A percentile compares a stretch with the other conserved stretches of the same genome.
These are phyloP conservation scores for Babyrousa celebensis DNA, from an alignment of 2,797 vertebrate species.

Conservation along the genomic window DNA sequence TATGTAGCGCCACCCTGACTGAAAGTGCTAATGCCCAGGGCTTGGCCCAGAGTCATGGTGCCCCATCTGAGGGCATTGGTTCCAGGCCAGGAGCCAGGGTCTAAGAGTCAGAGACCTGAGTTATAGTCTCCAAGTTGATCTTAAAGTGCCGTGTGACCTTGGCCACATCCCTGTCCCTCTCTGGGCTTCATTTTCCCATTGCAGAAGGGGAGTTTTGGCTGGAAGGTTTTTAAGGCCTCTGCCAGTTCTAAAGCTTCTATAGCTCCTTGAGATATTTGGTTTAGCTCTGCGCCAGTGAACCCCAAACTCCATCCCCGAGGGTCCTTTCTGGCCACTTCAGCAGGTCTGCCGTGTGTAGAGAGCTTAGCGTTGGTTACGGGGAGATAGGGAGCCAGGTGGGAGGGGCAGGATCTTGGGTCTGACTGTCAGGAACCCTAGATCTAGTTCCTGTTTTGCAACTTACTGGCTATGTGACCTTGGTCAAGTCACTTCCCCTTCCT, in stretches of 20 bases:
- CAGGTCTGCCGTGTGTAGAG: background rate
- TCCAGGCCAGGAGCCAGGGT: background rate
- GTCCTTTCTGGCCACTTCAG: background rate
- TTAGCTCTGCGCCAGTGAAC: background rate
- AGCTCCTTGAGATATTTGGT: background rate
- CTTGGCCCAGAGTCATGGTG: fast-evolving
- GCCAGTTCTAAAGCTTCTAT: background rate
- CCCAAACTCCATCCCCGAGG: background rate
- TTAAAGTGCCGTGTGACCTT: background rate
- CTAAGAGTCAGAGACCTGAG: background rate
- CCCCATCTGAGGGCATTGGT: background rate
- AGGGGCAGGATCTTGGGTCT: background rate
- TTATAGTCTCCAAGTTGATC: background rate
- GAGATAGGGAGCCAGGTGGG: no score
- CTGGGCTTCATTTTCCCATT: background rate
- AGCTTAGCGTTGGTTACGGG: background rate
- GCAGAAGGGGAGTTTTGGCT: background rate
- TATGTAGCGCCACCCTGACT: fast-evolving
- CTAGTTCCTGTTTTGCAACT: background rate
- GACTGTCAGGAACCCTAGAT: background rate
- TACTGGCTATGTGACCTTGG: background rate
- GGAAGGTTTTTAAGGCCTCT: background rate
- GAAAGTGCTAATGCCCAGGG: background rate
- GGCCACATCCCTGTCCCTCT: background rate
- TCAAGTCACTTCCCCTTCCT: background rate